phyloP scores from a whole-genome alignment of 2,113 vertebrate species.

The Halichoeres trimaculatus region DNA sequence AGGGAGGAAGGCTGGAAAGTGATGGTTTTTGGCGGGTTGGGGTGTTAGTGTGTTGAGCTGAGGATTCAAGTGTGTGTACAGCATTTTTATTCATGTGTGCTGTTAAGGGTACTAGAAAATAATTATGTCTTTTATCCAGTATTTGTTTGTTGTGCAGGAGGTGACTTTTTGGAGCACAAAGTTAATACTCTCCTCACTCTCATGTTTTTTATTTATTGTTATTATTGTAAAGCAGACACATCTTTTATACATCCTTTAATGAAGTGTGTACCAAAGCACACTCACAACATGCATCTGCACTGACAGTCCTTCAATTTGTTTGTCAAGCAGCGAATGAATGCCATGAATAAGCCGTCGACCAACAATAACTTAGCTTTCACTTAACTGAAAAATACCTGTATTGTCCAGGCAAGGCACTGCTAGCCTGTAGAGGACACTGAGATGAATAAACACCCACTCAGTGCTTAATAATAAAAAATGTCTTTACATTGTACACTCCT shows the following conservation, averaged over 20 bases:
- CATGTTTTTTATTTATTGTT: slow-evolving; percentile 10
- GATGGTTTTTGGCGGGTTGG: slow-evolving; percentile 28
- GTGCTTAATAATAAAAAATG: slow-evolving; percentile 22
- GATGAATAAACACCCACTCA: slow-evolving; percentile 51
- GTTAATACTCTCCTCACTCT: slow-evolving; percentile 1
- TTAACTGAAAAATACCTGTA: slow-evolving; percentile 52
- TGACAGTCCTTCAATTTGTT: slow-evolving; percentile 46
- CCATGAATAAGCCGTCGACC: slow-evolving; percentile 33
- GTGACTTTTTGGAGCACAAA: slow-evolving; percentile 5
- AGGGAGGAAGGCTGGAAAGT: slow-evolving; percentile 31
- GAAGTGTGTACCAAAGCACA: slow-evolving; percentile 1
- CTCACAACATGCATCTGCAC: not conserved
- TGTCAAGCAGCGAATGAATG: slow-evolving; percentile 44
- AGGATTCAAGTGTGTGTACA: not conserved
- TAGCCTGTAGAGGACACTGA: slow-evolving; percentile 34
- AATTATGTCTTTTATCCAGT: slow-evolving; percentile 13
- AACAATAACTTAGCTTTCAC: slow-evolving; percentile 61
- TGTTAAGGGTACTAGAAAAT: not conserved
- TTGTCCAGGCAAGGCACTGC: slow-evolving; percentile 42
- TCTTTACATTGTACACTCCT: not conserved
- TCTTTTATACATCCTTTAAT: slow-evolving; percentile 8
- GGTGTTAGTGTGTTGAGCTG: not conserved
- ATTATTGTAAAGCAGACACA: slow-evolving; percentile 11
- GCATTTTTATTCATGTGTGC: not conserved
- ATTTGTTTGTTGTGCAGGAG: not conserved